phyloP scores from a whole-genome alignment of 35 echinoderm and acorn worm species.

The Chiridota heheva region DNA sequence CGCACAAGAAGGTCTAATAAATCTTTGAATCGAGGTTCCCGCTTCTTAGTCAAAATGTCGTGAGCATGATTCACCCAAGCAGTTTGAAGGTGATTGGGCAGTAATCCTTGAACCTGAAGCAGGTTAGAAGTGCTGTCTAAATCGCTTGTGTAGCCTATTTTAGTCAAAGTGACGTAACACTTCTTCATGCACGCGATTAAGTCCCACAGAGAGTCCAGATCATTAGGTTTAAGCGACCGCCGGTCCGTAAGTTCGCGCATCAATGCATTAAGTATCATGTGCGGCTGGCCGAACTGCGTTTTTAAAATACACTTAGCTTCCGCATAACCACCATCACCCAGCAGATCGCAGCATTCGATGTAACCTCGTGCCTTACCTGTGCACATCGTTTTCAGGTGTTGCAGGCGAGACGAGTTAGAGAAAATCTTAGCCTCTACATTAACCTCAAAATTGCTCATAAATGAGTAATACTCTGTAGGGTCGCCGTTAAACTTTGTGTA shows the following conservation, averaged over 20 bases:
- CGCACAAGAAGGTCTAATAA: background rate
- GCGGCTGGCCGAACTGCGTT: slow-evolving; percentile 44
- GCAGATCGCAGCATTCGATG: slow-evolving; percentile 58
- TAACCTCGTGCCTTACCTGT: slow-evolving; percentile 51
- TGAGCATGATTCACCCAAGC: slow-evolving; percentile 28
- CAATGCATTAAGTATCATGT: slow-evolving; percentile 30
- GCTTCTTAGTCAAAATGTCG: slow-evolving; percentile 1
- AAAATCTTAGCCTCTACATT: slow-evolving; percentile 28
- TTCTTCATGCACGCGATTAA: slow-evolving; percentile 57
- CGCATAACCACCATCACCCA: slow-evolving; percentile 33
- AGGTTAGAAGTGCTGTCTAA: slow-evolving; percentile 44
- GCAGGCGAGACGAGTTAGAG: slow-evolving; percentile 3
- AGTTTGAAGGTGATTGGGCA: slow-evolving; percentile 19
- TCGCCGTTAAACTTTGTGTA: slow-evolving; percentile 15
- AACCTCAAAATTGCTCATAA: slow-evolving; percentile 25
- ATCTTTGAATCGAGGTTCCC: slow-evolving; percentile 24
- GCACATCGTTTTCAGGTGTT: slow-evolving; percentile 61
- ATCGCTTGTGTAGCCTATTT: slow-evolving; percentile 43
- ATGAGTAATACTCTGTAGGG: slow-evolving; percentile 15
- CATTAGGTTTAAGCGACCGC: slow-evolving; percentile 18
- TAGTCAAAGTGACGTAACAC: slow-evolving; percentile 35
- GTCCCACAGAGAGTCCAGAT: slow-evolving; percentile 44
- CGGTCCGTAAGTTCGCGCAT: slow-evolving; percentile 14
- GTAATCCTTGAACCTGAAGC: slow-evolving; percentile 20
- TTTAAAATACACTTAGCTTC: slow-evolving; percentile 45